Conservation (phyloP, 2,888 invertebrate species). For the Plebejus anna region DNA sequence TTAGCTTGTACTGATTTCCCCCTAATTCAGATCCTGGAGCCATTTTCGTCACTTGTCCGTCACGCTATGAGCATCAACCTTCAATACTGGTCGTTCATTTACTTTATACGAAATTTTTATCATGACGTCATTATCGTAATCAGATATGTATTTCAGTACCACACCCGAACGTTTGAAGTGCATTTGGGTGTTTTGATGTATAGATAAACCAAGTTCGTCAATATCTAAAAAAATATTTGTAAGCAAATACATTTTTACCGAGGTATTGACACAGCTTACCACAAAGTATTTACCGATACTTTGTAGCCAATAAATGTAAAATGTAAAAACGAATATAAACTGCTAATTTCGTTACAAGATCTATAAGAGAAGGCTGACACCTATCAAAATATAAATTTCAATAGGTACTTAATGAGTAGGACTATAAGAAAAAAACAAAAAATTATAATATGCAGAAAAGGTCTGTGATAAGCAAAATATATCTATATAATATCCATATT, state of each 20-base stretch:
- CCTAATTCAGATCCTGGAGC: neutral
- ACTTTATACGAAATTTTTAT: neutral
- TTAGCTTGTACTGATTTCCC: conserved; percentile 43
- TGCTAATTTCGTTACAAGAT: too few species aligned
- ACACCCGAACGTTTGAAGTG: neutral
- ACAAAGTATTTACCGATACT: neutral
- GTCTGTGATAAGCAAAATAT: too few species aligned
- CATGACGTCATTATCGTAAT: neutral
- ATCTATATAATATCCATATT: too few species aligned
- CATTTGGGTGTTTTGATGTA: neutral
- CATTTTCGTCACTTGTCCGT: conserved; percentile 18
- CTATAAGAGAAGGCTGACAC: too few species aligned
- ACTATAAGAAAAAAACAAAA: too few species aligned
- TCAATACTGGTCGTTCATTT: neutral
- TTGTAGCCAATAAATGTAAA: neutral
- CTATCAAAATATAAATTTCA: too few species aligned
- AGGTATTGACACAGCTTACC: neutral
- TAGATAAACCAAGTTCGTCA: neutral
- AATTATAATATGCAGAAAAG: too few species aligned
- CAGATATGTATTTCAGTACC: neutral
- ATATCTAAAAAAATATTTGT: neutral
- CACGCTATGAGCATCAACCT: neutral
- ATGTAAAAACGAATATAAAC: too few species aligned
- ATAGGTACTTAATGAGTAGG: too few species aligned
- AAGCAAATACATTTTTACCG: neutral